Conservation (phyloP, 2,797 vertebrate genomes). For the Agapornis canus region DNA sequence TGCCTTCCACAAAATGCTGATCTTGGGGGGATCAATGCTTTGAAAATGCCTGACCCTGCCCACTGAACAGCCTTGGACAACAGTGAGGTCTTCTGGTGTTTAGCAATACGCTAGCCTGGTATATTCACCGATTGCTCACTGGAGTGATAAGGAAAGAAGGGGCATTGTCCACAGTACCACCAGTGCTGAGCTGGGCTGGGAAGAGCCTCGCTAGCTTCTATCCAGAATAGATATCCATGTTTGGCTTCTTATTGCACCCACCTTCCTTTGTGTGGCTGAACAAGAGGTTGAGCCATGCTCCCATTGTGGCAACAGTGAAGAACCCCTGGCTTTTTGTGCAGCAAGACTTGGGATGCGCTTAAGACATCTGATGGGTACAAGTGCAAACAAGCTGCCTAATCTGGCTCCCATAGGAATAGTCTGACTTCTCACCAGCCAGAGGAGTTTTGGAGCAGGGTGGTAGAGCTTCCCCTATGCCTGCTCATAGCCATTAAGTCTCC, state of each 20-base stretch:
- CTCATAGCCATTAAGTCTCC: background rate
- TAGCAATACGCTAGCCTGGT: background rate
- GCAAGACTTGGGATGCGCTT: accelerated
- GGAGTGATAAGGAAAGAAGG: background rate
- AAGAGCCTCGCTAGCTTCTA: background rate
- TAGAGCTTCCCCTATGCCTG: background rate
- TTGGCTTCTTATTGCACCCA: background rate
- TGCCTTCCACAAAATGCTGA: too few species aligned
- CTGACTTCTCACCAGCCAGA: accelerated
- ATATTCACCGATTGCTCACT: accelerated
- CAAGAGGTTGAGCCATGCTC: accelerated
- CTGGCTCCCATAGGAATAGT: accelerated
- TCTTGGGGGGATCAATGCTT: accelerated
- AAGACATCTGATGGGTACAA: background rate
- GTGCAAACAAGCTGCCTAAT: background rate
- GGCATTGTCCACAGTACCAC: background rate
- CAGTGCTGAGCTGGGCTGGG: background rate
- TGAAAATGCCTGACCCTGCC: accelerated
- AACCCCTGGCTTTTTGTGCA: accelerated
- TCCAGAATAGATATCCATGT: accelerated
- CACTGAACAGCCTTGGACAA: accelerated
- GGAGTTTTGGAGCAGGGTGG: background rate
- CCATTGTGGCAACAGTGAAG: accelerated
- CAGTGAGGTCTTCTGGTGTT: background rate
- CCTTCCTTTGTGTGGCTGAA: accelerated